These are phyloP conservation scores for Stenodema calcarata DNA, from an alignment of 2,888 invertebrate genomes.

Conservation along the genomic window DNA sequence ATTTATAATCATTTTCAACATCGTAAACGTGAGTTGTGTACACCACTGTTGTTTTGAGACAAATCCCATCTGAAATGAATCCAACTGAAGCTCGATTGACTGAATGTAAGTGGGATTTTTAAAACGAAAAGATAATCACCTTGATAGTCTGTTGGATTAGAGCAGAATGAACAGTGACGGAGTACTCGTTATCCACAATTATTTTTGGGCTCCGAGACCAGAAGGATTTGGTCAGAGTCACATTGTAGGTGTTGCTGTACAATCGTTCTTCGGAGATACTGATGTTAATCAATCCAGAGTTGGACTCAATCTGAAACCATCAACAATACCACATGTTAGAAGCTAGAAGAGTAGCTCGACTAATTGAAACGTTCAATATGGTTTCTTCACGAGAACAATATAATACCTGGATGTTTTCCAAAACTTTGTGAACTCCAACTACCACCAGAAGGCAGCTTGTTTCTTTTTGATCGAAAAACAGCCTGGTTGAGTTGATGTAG, in stretches of 20 bases:
- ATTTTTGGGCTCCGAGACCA: neutral
- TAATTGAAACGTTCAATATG: too few relatives aligned
- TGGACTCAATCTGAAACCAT: neutral
- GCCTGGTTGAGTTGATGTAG: neutral
- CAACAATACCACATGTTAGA: neutral
- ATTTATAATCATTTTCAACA: too few relatives aligned
- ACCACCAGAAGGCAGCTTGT: neutral
- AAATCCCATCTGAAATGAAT: too few relatives aligned
- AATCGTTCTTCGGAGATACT: neutral
- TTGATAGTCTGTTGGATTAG: slow-evolving; percentile 11
- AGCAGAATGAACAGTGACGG: slow-evolving; percentile 16
- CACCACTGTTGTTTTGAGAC: too few relatives aligned
- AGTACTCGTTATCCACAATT: neutral
- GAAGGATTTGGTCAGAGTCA: slow-evolving; percentile 30
- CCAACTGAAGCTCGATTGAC: too few relatives aligned
- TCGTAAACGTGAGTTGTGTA: too few relatives aligned
- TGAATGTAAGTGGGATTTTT: too few relatives aligned
- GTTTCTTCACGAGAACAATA: too few relatives aligned
- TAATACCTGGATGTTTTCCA: slow-evolving; percentile 21
- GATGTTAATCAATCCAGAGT: slow-evolving; percentile 20
- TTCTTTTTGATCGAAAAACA: slow-evolving; percentile 19
- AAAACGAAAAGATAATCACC: neutral
- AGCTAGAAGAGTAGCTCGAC: too few relatives aligned
- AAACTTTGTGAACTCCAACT: slow-evolving; percentile 8
- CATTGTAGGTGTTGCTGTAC: neutral